phyloP scores from a whole-genome alignment of 1,140 invertebrate genomes.

The Tigriopus japonicus region DNA sequence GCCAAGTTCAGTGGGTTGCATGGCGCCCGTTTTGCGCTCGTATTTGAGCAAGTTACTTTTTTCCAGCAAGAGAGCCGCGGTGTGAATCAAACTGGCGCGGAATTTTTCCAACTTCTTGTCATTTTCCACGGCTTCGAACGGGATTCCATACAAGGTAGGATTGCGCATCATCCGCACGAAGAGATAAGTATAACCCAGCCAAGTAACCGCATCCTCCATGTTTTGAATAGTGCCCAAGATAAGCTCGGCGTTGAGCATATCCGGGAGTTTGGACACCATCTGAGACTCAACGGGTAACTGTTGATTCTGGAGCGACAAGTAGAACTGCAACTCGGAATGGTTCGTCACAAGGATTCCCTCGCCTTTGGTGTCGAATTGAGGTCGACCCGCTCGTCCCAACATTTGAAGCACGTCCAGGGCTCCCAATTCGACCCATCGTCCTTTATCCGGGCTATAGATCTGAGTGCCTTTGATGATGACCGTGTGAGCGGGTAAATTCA shows the following conservation, averaged over 20 bases:
- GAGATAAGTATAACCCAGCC: conserved; percentile 90
- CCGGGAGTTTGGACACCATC: conserved; percentile 61
- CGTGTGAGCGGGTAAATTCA: conserved; percentile 96
- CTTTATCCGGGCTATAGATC: conserved; percentile 95
- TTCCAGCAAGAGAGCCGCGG: conserved; percentile 76
- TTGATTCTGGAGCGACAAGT: conserved; percentile 91
- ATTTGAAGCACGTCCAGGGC: conserved; percentile 94
- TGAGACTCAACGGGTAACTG: conserved; percentile 79
- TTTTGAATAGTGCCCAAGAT: conserved; percentile 91
- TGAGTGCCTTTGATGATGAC: conserved; percentile 99
- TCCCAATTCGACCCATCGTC: conserved; percentile 90
- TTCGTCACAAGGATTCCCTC: conserved; percentile 98
- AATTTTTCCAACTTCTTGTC: conserved; percentile 71
- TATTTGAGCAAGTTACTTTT: conserved; percentile 84
- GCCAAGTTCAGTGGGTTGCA: conserved; percentile 64
- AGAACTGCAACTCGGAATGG: conserved; percentile 95
- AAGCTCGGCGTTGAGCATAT: conserved; percentile 95
- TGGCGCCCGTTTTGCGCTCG: conserved; percentile 68
- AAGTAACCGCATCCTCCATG: conserved; percentile 81
- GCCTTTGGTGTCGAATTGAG: conserved; percentile 96
- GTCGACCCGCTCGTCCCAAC: conserved; percentile 89
- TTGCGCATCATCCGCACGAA: conserved; percentile 75
- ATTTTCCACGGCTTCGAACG: conserved; percentile 51
- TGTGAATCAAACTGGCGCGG: conserved; percentile 87
- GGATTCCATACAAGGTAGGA: conserved; percentile 72